Conservation (phyloP, 2,113 vertebrate genomes). For the Nipponia nippon region DNA sequence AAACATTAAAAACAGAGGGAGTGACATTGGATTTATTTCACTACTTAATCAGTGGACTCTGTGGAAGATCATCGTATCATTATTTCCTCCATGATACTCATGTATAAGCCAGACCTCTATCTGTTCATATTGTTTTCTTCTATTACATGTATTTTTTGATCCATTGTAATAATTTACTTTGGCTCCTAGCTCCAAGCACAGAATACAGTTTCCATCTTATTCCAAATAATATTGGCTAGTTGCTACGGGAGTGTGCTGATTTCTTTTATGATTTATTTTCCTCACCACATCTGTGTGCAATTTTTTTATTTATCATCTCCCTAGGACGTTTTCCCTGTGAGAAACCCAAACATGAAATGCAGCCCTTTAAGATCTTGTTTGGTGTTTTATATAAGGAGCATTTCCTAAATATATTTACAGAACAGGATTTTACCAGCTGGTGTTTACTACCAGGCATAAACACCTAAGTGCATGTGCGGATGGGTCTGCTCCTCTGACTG, state of each 20-base stretch:
- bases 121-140: slow-evolving; percentile 6
- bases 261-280: slow-evolving; percentile 10
- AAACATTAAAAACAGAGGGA: neutral
- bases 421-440: neutral
- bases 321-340: slow-evolving; percentile 26
- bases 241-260: slow-evolving; percentile 36
- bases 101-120: neutral
- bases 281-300: slow-evolving; percentile 38
- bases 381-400: slow-evolving; percentile 30
- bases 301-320: slow-evolving; percentile 51
- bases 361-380: slow-evolving; percentile 25
- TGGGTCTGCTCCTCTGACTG: neutral
- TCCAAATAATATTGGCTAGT: slow-evolving; percentile 47
- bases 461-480: neutral
- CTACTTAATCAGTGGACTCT: neutral
- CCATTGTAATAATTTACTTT: slow-evolving; percentile 41
- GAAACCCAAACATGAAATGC: neutral
- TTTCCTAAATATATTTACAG: slow-evolving; percentile 60
- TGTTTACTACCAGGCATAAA: neutral
- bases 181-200: slow-evolving; percentile 2
- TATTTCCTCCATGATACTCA: neutral
- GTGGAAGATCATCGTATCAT: neutral
- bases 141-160: slow-evolving; percentile 26
- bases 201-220: neutral
- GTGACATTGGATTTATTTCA: neutral